phyloP scores from a whole-genome alignment of 2,113 vertebrate species.

The Platysternon megacephalum region DNA sequence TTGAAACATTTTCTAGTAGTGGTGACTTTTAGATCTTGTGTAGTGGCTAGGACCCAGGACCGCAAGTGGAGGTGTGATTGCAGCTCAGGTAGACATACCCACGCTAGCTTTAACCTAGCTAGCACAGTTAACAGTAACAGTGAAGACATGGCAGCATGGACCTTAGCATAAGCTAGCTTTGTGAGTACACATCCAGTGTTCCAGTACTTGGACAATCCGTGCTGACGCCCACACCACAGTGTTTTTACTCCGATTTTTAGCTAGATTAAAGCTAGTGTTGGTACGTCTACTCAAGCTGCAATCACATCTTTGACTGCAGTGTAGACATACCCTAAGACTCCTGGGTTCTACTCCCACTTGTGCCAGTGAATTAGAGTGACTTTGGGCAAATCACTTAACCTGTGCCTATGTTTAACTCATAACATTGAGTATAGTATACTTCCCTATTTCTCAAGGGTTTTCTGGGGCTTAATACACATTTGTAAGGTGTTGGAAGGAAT shows the following conservation, averaged over 20 bases:
- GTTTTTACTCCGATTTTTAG: neutral
- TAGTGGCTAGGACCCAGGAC: neutral
- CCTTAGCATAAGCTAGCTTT: neutral
- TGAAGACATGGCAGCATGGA: neutral
- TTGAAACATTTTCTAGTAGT: too few species aligned
- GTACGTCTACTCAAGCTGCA: neutral
- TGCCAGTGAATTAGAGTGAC: neutral
- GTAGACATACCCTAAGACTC: fast-evolving
- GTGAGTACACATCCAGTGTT: neutral
- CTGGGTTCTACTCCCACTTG: neutral
- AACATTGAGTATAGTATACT: neutral
- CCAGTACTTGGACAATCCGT: neutral
- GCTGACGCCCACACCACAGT: neutral
- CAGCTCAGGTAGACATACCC: neutral
- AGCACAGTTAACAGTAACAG: neutral
- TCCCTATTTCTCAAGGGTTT: neutral
- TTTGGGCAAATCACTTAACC: neutral
- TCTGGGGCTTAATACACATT: neutral
- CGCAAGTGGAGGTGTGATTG: neutral
- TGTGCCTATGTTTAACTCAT: neutral
- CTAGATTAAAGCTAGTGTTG: neutral
- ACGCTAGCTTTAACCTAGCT: neutral
- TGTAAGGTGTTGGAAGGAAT: neutral
- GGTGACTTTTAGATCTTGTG: neutral
- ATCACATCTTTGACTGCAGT: neutral